Evolutionary conservation across 2,113 vertebrate species (phyloP).

Genomic region (Otis tarda): DNA sequence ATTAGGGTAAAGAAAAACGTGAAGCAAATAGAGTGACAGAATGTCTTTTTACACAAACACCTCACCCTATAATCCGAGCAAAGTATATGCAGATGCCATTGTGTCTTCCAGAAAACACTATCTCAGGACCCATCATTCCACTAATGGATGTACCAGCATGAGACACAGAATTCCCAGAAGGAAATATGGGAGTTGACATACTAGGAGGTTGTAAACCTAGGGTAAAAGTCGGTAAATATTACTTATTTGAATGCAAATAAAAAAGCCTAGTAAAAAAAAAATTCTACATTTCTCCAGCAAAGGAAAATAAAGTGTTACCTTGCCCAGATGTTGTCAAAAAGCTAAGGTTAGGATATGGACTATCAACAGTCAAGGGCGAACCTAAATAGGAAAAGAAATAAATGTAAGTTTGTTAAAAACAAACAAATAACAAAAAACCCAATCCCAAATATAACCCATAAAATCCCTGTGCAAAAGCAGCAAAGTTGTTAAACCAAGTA

Average conservation of each 20-base stretch:
- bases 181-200: constrained; percentile 79
- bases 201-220: constrained; percentile 77
- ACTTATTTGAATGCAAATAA: background rate
- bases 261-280: background rate
- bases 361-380: constrained; percentile 69
- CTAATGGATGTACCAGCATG: constrained; percentile 70
- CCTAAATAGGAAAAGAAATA: constrained; percentile 61
- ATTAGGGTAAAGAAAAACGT: background rate
- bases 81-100: constrained; percentile 95
- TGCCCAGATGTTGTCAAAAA: constrained; percentile 75
- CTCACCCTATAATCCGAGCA: constrained; percentile 92
- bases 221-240: background rate
- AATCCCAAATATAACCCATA: background rate
- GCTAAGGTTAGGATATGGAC: constrained; percentile 67
- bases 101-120: constrained; percentile 96
- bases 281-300: background rate
- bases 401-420: background rate
- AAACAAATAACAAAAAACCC: background rate
- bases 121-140: constrained; percentile 86
- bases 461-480: background rate
- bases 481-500: background rate
- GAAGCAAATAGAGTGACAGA: background rate
- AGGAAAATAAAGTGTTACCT: constrained; percentile 67
- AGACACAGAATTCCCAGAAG: constrained; percentile 61
- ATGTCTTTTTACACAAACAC: background rate